Evolutionary conservation across 2,797 vertebrate species (phyloP), one percentile per base, ranked within the genome.

Genomic region (Sebastes oblongus): DNA sequence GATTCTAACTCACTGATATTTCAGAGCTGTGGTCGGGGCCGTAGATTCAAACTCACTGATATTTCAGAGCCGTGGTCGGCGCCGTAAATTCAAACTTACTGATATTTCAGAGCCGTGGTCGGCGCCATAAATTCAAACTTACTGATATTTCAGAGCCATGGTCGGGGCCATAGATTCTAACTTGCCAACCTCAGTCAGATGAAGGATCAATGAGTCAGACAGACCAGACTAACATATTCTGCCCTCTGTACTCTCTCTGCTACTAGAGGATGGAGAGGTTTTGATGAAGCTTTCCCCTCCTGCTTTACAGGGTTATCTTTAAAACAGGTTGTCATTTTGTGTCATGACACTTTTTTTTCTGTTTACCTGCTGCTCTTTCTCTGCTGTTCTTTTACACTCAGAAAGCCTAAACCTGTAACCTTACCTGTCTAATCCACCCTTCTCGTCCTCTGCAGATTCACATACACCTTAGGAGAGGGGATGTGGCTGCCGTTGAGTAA

Each of bases 401-500:
- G 18, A 50, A 50, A 50, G 59, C 14, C 18, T 3, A 55, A 54
- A 66, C n/a, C 62, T 14, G 5, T 75, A n/a, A 71, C 66, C 58
- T 34, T 18, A 20, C 29, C 14, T 12, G 25, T 55, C 42, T 36
- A 3, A 0, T 9, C 18, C 24, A 11, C 20, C 34, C 27, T 32
- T 46, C 7, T 24, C 66, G 4, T 81, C 72, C 65, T 72, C 58
- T 85, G 16, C 85, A 99, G 98, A 88, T 99, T 99, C 92, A 99
- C 98, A 5, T 99, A 99, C 83, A 99, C 98, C 1, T 92, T 99
- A 10, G 98, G 98, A 14, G 98, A 99, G 89, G 98, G 98, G 77
- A 99, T 99, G 98, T 99, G 98, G 98, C 93, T 99, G 72, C 98
- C 98, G 0, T 85, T 99, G 86, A 99, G 98, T 92, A 99, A 99